Evolutionary conservation across 1,140 invertebrate genomes (phyloP).

Genomic region (Drosophila bocki): DNA sequence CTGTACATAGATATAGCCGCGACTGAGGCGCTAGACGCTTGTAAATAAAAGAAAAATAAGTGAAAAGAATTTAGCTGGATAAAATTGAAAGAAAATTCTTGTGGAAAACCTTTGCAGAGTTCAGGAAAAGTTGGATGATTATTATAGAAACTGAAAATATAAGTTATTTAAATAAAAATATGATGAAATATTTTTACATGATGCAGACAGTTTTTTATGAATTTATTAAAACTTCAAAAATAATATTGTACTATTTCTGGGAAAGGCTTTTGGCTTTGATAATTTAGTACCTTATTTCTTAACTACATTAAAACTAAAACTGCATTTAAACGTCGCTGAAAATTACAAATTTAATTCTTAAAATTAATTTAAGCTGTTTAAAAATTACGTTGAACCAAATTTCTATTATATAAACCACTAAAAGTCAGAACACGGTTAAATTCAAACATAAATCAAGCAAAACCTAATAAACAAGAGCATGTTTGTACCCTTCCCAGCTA

Average conservation of each 20-base stretch:
- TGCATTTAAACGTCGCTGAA: neutral
- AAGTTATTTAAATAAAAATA: constrained; percentile 8
- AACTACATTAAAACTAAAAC: too few species aligned
- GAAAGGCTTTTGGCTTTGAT: neutral
- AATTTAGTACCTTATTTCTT: neutral
- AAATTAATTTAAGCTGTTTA: too few species aligned
- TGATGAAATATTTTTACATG: neutral
- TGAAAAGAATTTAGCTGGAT: neutral
- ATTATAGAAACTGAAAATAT: neutral
- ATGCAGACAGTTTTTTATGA: neutral
- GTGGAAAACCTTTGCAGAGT: constrained; percentile 17
- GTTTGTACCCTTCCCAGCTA: constrained; percentile 7
- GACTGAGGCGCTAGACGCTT: constrained; percentile 80
- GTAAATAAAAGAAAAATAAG: constrained; percentile 57
- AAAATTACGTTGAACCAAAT: too few species aligned
- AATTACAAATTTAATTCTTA: neutral
- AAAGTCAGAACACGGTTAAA: neutral
- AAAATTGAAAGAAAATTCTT: constrained; percentile 9
- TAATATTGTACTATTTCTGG: neutral
- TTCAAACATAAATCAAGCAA: constrained; percentile 1
- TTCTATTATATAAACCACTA: neutral
- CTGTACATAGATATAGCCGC: constrained; percentile 75
- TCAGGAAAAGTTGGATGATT: neutral
- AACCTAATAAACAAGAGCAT: neutral
- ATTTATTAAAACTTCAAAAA: neutral